These are phyloP conservation scores for Phaedon cochleariae DNA, from an alignment of 2,888 invertebrate species.

Conservation along the genomic window DNA sequence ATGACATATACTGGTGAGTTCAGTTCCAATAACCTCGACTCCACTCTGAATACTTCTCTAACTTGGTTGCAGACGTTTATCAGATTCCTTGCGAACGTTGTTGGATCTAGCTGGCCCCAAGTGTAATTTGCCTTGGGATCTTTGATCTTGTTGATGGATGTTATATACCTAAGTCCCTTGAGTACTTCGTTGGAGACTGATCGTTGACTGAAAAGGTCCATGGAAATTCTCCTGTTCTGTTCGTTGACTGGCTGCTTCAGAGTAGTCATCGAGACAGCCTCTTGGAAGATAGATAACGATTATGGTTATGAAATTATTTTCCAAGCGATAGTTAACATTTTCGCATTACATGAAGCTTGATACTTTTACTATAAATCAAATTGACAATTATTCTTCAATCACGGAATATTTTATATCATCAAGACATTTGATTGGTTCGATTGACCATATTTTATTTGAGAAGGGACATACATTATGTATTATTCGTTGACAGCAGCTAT, in stretches of 20 bases:
- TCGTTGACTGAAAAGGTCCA: slow-evolving; percentile 65
- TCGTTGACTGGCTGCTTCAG: slow-evolving; percentile 47
- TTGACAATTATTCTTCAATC: too few species aligned
- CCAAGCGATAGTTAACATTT: too few species aligned
- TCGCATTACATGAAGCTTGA: too few species aligned
- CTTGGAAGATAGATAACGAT: slow-evolving; percentile 29
- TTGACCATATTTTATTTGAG: too few species aligned
- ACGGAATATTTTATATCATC: too few species aligned
- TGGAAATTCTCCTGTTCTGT: slow-evolving; percentile 54
- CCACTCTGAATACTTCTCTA: slow-evolving; percentile 63
- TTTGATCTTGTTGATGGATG: slow-evolving; percentile 46
- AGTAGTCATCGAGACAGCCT: slow-evolving; percentile 51
- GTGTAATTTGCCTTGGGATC: slow-evolving; percentile 46
- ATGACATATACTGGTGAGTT: slow-evolving; percentile 68
- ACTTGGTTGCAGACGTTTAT: slow-evolving; percentile 64
- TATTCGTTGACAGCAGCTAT: too few species aligned
- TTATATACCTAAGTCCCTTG: slow-evolving; percentile 56
- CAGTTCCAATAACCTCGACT: slow-evolving; percentile 65
- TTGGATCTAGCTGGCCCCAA: slow-evolving; percentile 56
- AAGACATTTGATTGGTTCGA: too few species aligned
- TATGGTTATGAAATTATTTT: too few species aligned
- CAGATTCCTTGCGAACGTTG: slow-evolving; percentile 63
- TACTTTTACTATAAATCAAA: too few species aligned
- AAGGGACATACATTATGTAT: too few species aligned
- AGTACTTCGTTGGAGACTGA: slow-evolving; percentile 68